Evolutionary conservation across 1,140 invertebrate species (phyloP).

Genomic region (Diploscapter pachys): DNA sequence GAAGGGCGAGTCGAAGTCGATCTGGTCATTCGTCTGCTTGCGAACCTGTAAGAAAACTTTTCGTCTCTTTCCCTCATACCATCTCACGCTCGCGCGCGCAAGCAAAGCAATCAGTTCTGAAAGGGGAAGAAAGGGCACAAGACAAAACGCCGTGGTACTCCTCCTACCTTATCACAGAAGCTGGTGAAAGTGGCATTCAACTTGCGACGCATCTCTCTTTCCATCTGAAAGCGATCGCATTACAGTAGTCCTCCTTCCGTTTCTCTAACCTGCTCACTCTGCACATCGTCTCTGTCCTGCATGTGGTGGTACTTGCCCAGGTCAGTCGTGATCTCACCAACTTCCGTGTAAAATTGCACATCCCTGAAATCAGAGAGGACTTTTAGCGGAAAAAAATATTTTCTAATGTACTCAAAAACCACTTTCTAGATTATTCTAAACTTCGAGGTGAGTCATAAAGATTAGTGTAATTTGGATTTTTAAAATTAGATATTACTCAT

Average conservation of each 20-base stretch:
- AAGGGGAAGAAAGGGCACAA: background rate
- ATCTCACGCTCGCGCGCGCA: no score
- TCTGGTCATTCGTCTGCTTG: slow-evolving; percentile 78
- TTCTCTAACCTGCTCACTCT: slow-evolving; percentile 78
- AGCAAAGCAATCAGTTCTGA: no score
- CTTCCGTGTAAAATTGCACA: slow-evolving; percentile 94
- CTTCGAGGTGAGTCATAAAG: background rate
- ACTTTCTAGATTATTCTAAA: background rate
- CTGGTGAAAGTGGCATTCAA: slow-evolving; percentile 95
- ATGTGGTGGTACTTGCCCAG: slow-evolving; percentile 98
- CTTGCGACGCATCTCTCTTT: slow-evolving; percentile 90
- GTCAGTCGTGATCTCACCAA: slow-evolving; percentile 98
- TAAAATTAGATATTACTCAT: no score
- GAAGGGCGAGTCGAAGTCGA: slow-evolving; percentile 98
- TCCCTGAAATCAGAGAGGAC: slow-evolving; percentile 6
- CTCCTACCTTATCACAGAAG: slow-evolving; percentile 95
- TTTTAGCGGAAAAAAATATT: background rate
- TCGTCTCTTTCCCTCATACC: background rate
- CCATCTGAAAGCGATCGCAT: slow-evolving; percentile 66
- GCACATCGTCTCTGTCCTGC: slow-evolving; percentile 97
- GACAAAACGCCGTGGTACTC: slow-evolving; percentile 63
- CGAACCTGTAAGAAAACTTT: slow-evolving; percentile 1
- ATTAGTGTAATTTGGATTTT: background rate
- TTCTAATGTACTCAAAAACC: background rate
- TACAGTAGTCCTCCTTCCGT: no score